Evolutionary conservation across 2,888 invertebrate genomes (phyloP), one percentile per base, ranked within the genome.

Genomic region (Incurvaria masculella): DNA sequence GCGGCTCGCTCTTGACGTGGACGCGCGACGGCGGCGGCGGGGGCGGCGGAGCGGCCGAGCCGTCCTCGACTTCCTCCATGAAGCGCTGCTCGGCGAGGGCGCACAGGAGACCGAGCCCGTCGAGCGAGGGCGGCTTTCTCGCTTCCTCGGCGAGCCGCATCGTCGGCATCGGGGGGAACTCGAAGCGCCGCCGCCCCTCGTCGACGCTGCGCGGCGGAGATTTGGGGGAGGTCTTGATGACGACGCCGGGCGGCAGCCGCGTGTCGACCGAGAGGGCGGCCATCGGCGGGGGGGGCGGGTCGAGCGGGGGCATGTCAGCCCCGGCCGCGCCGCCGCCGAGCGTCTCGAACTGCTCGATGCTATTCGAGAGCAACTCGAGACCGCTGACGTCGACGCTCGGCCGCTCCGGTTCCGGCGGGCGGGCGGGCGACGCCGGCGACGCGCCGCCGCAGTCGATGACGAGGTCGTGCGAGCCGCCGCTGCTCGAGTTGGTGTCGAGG

Each of bases 51-150:
- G 21, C 3, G 43, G 73, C 68, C 42, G 61, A 66, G 42, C 78
- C 79, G 21, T 67, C 68, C 1, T 67, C 79, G 1, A 82, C 88
- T 64, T 91, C 91, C 60, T 91, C 90, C 73, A 87, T 83, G 53
- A 91, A 87, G 55, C 91, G 81, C 61, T 92, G 91, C 61, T 92
- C 92, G 0, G 92, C 94, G 50, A 93, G 71, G 8, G 91, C 91
- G 64, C 93, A 93, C 21, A 94, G 68, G 26, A 94, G 66, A 47
- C 89, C 88, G 16, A 94, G 69, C 0, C 87, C 87, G 20, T 83
- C 87, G 17, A 87, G 68, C 4, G 74, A 75, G 52, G 70, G 68
- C 53, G 76, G 75, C 6, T 63, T 52, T 47, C 72, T 72, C 21
- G 72, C 68, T 42, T 52, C 64, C 52, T 72, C 67, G 4, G 60